Percentiles rank a stretch among this genome's conserved stretches.
Conservation (phyloP, 1,140 invertebrate genomes). For the Agraylea sexmaculata region DNA sequence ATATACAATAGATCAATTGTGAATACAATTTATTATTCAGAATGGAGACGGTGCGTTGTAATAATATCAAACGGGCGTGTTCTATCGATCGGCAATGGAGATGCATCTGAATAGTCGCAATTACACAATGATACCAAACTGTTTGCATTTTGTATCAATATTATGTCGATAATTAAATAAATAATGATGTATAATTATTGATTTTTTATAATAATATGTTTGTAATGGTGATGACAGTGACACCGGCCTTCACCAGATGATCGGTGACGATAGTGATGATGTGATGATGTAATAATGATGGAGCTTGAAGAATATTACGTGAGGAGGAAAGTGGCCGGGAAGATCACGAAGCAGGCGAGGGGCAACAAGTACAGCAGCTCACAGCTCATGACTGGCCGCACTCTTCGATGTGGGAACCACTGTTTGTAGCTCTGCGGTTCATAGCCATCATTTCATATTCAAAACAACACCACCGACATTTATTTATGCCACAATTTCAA, state of each 20-base stretch:
- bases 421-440: no score
- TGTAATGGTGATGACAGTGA: neutral
- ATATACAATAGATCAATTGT: no score
- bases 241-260: neutral
- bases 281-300: conserved; percentile 1
- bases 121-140: neutral
- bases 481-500: no score
- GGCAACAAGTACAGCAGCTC: conserved; percentile 16
- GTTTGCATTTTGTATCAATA: neutral
- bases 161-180: neutral
- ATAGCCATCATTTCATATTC: no score
- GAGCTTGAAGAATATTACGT: conserved; percentile 16
- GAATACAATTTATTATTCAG: no score
- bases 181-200: neutral
- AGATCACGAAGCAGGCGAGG: conserved; percentile 19
- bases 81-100: no score
- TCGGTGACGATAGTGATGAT: neutral
- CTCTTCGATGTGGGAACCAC: no score
- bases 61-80: no score
- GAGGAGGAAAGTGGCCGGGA: conserved; percentile 19
- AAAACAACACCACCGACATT: no score
- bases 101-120: no score
- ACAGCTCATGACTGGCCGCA: no score
- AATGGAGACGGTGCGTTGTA: no score
- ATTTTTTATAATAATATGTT: neutral